Evolutionary conservation across 2,113 vertebrate genomes (phyloP).

Genomic region (Sinocyclocheilus grahami): DNA sequence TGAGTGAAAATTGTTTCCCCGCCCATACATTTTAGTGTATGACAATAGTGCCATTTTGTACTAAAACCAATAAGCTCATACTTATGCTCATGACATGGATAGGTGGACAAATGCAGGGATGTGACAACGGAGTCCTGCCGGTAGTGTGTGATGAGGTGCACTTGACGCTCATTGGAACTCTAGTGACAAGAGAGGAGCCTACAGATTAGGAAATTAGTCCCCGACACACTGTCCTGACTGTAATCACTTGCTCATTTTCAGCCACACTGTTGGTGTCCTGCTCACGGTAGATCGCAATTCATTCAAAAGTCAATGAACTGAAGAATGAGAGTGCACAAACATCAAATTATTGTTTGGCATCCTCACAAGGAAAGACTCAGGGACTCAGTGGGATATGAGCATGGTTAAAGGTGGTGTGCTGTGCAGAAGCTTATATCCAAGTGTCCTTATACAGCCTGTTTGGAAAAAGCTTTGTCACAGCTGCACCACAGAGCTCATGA

Average conservation of each 20-base stretch:
- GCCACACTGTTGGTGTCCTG: background rate
- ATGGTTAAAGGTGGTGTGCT: constrained; percentile 9
- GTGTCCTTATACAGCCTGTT: constrained; percentile 25
- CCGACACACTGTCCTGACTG: background rate
- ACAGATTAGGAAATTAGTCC: background rate
- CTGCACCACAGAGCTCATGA: constrained; percentile 23
- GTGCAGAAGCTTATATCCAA: constrained; percentile 27
- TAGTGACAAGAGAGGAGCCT: background rate
- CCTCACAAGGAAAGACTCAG: constrained; percentile 1
- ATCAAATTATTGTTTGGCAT: background rate
- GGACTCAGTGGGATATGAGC: background rate
- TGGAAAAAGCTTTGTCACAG: constrained; percentile 44
- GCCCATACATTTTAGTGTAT: background rate
- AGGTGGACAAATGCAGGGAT: background rate
- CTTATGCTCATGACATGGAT: background rate
- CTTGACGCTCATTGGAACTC: background rate
- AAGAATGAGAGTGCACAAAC: background rate
- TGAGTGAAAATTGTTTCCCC: too few species aligned
- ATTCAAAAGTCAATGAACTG: background rate
- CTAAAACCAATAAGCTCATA: background rate
- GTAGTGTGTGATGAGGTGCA: background rate
- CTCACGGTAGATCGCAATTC: background rate
- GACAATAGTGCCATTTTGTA: background rate
- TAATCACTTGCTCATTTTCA: constrained; percentile 9
- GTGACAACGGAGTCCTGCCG: background rate